Percentiles rank a stretch among this genome's conserved stretches.
Conservation (phyloP, 2,888 invertebrate species). For the Parelbella ahira region DNA sequence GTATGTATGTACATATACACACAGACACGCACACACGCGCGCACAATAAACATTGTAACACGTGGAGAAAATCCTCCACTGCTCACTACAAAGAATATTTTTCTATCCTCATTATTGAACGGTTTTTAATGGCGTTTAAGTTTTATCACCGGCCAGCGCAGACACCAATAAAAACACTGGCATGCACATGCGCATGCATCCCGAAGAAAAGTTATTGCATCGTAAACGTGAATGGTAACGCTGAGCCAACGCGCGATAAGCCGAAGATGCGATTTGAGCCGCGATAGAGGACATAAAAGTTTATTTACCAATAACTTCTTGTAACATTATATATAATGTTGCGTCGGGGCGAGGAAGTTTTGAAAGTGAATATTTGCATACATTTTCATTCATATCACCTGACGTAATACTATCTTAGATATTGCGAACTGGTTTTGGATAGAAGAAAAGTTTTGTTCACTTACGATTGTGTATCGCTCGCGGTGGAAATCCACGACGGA, state of each 20-base stretch:
- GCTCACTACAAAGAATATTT: constrained; percentile 7
- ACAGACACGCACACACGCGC: too few relatives aligned
- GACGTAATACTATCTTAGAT: constrained; percentile 30
- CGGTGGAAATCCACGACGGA: constrained; percentile 33
- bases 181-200: constrained; percentile 4
- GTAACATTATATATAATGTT: constrained; percentile 21
- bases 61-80: constrained; percentile 1
- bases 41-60: too few relatives aligned
- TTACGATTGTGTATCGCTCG: constrained; percentile 57
- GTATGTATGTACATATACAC: constrained; percentile 1
- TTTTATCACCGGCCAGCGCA: constrained; percentile 11
- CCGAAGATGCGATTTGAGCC: constrained; percentile 23
- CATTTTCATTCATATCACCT: constrained; percentile 33
- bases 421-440: constrained; percentile 28
- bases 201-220: constrained; percentile 26
- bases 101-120: neutral
- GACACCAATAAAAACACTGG: constrained; percentile 14
- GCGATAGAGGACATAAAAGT: constrained; percentile 19
- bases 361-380: constrained; percentile 42
- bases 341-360: constrained; percentile 30
- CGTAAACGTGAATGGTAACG: constrained; percentile 25
- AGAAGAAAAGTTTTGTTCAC: constrained; percentile 34
- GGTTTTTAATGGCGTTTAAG: constrained; percentile 7
- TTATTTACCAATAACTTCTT: constrained; percentile 22
- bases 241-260: constrained; percentile 18